Conservation (phyloP, 2,797 vertebrate species). For the Gallirallus australis region DNA sequence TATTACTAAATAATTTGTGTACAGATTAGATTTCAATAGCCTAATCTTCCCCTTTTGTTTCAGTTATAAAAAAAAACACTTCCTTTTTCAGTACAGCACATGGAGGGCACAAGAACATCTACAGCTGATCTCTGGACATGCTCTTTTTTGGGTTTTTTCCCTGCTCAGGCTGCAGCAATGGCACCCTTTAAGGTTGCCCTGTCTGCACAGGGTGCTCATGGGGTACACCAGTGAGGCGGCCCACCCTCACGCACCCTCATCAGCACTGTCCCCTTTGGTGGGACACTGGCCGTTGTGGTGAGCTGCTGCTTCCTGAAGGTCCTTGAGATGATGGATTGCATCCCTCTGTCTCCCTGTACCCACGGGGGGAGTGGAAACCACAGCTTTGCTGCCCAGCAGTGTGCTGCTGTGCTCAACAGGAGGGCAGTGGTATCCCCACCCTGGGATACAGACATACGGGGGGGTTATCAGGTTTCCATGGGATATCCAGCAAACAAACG, state of each 20-base stretch:
- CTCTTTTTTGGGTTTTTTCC: neutral
- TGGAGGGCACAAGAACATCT: neutral
- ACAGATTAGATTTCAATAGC: conserved; percentile 31
- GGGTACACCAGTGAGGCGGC: neutral
- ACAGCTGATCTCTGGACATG: neutral
- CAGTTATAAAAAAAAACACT: neutral
- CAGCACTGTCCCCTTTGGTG: neutral
- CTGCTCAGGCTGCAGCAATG: neutral
- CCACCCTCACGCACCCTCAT: neutral
- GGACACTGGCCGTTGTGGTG: neutral
- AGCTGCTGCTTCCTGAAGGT: neutral
- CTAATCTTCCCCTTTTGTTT: conserved; percentile 16
- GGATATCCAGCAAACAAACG: neutral
- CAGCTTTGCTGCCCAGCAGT: neutral
- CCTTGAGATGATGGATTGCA: neutral
- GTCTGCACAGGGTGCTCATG: accelerated
- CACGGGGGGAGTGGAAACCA: neutral
- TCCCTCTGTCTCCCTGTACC: neutral
- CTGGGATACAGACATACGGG: accelerated
- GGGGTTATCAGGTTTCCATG: neutral
- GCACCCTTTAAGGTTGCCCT: neutral
- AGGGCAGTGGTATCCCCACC: neutral
- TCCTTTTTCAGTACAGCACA: neutral
- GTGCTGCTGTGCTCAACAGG: accelerated
- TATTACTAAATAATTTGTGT: conserved; percentile 18